Conservation (phyloP, 2,113 vertebrate species). For the Phycodurus eques region DNA sequence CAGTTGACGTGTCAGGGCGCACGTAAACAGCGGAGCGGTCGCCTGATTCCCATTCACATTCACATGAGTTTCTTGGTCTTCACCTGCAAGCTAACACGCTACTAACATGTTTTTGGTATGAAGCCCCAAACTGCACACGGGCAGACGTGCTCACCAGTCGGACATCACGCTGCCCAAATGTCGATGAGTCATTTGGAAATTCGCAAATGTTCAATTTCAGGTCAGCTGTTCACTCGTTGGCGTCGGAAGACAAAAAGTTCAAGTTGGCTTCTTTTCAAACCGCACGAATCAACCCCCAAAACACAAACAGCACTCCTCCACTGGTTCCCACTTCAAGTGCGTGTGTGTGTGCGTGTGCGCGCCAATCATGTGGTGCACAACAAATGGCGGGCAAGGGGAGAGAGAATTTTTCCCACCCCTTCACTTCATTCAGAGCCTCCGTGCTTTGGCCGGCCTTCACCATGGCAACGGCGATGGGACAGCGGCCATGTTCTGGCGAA, state of each 20-base stretch:
- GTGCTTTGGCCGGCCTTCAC: constrained; percentile 87
- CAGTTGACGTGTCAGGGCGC: too few relatives aligned
- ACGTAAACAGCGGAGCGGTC: too few relatives aligned
- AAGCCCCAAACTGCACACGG: too few relatives aligned
- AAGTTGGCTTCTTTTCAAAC: constrained; percentile 15
- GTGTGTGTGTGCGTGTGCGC: not conserved
- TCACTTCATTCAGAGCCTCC: constrained; percentile 85
- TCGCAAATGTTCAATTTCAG: too few relatives aligned
- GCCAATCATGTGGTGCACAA: constrained; percentile 43
- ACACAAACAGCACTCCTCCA: constrained; percentile 25
- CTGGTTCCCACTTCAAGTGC: constrained; percentile 39
- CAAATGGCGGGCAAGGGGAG: constrained; percentile 36
- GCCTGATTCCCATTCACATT: too few relatives aligned
- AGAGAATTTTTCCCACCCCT: constrained; percentile 44
- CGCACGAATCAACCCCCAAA: constrained; percentile 24
- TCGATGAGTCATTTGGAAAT: too few relatives aligned
- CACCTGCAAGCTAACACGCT: too few relatives aligned
- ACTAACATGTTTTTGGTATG: too few relatives aligned
- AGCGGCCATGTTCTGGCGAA: constrained; percentile 59
- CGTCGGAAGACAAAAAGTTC: constrained; percentile 43
- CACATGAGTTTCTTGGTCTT: too few relatives aligned
- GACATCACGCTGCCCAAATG: too few relatives aligned
- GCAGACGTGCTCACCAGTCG: too few relatives aligned
- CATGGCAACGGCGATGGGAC: constrained; percentile 79
- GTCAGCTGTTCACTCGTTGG: not conserved